Evolutionary conservation across 1,140 invertebrate genomes (phyloP), one percentile per base, ranked within the genome.

Genomic region (Chironomus tepperi): DNA sequence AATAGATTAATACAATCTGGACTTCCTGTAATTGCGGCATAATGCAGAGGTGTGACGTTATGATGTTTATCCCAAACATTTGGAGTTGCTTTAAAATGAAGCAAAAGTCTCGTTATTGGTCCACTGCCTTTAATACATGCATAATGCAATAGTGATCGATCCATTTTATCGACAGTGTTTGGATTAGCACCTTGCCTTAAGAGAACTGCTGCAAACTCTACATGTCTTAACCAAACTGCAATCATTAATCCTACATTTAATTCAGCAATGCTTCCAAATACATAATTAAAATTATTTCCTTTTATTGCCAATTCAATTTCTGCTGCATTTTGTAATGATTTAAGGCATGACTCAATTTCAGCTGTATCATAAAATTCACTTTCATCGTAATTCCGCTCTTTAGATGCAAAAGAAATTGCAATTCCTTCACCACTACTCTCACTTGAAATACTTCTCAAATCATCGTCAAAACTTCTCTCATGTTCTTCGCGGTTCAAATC

Each of bases 31-130:
- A 88, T 89, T 0, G 91, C 90, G 5, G 91, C 91, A 78, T 90
- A 92, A 78, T 93, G 90, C 19, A 94, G 81, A 0, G 92, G 89
- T 5, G 91, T 93, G 5, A 87, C 88, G 78, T 88, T 88, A 57
- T 86, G 83, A 10, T 80, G 82, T 1, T 81, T 83, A 80, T 93
- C 92, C 88, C 89, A 92, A 74, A 84, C 85, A 76, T 87, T 86
- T 0, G 90, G 86, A 78, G 89, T 83, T 0, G 90, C 89, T 42
- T 88, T 88, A 34, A 86, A 78, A 67, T 89, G 85, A 10, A 93
- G 79, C 18, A 94, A 78, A 15, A 89, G 79, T 77, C 86, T 87
- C 0, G 89, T 83, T 75, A 90, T 89, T 74, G 88, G 87, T 21
- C 84, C 81, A 65, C 86, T 88, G 0, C 89, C 89, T n/a, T 85